Conservation (phyloP, 2,888 invertebrate genomes). For the Entomobrya multifasciata region DNA sequence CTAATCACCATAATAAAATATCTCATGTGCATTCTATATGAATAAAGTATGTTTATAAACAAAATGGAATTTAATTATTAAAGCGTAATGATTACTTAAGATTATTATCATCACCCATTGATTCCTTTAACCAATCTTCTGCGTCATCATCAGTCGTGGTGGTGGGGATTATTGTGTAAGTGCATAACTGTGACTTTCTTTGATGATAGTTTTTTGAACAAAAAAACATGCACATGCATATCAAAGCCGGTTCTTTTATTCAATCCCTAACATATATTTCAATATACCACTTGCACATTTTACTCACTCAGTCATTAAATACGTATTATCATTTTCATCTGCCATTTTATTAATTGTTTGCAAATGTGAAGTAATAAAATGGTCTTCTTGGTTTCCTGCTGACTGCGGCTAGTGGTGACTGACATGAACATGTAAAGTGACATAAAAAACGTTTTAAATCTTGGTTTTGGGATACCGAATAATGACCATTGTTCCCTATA, state of each 20-base stretch:
- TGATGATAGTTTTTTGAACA: not conserved
- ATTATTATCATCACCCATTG: not conserved
- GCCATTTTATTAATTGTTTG: not conserved
- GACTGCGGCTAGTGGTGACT: no score
- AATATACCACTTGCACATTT: not conserved
- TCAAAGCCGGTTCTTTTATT: not conserved
- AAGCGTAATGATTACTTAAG: not conserved
- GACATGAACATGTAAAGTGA: no score
- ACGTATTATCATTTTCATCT: slow-evolving; percentile 18
- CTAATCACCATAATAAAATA: no score
- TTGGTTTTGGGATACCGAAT: no score
- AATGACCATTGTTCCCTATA: no score
- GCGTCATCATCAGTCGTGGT: no score
- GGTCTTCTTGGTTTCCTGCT: no score
- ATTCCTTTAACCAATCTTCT: no score
- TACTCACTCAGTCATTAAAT: slow-evolving; percentile 16
- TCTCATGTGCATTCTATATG: no score
- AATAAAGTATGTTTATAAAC: not conserved
- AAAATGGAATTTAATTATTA: slow-evolving; percentile 30
- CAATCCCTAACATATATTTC: no score
- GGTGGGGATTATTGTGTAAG: not conserved
- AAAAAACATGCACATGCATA: not conserved
- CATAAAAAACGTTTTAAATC: no score
- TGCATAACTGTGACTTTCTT: slow-evolving; percentile 30
- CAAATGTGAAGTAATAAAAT: not conserved